A percentile compares a stretch with the other conserved stretches of the same genome.
phyloP scores from a whole-genome alignment of 2,113 vertebrate genomes.

The Nansenia antarctica region DNA sequence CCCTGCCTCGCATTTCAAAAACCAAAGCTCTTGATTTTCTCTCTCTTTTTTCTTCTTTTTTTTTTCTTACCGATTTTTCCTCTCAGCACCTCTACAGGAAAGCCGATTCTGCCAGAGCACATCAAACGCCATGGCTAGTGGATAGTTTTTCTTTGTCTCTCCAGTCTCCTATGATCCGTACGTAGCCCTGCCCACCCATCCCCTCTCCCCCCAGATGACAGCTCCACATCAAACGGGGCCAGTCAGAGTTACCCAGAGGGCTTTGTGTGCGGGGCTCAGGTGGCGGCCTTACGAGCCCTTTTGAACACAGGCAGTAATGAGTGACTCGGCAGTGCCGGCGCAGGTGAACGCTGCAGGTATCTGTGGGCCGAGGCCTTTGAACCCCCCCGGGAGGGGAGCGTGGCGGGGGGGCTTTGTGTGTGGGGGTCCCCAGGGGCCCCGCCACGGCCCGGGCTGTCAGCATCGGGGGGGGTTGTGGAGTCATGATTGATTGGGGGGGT shows the following conservation, averaged over 20 bases:
- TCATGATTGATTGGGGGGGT: slow-evolving; percentile 19
- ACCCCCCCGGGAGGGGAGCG: slow-evolving; percentile 22
- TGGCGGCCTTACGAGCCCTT: slow-evolving; percentile 51
- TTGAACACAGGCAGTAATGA: slow-evolving; percentile 54
- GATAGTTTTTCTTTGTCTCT: slow-evolving; percentile 20
- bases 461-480: neutral
- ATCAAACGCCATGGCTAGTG: slow-evolving; percentile 57
- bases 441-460: slow-evolving; percentile 12
- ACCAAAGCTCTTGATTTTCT: neutral
- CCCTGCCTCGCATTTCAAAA: neutral
- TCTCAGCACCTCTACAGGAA: slow-evolving; percentile 32
- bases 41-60: neutral
- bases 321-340: slow-evolving; percentile 50
- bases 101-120: slow-evolving; percentile 25
- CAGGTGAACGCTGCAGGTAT: slow-evolving; percentile 70
- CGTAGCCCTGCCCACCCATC: slow-evolving; percentile 11
- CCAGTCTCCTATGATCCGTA: slow-evolving; percentile 31
- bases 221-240: slow-evolving; percentile 67
- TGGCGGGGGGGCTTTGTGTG: slow-evolving; percentile 4
- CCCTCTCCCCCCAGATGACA: slow-evolving; percentile 52
- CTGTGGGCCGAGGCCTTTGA: slow-evolving; percentile 60
- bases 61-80: slow-evolving; percentile 47
- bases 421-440: neutral
- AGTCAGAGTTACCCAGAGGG: slow-evolving; percentile 52
- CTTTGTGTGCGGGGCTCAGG: slow-evolving; percentile 69